phyloP scores from a whole-genome alignment of 1,140 invertebrate species.

The Eupristina koningsbergeri region DNA sequence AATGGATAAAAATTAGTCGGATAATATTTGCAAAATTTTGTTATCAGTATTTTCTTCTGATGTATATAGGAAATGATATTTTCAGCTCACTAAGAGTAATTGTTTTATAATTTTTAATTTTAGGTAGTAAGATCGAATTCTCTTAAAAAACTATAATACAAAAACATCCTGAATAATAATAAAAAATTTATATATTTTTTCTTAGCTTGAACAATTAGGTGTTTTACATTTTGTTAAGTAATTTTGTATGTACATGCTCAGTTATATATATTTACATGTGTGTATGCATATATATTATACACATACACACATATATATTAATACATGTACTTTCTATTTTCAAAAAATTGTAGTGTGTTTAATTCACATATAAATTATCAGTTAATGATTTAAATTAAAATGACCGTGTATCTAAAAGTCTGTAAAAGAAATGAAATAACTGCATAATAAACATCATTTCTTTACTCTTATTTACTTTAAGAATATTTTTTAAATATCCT shows the following conservation, averaged over 20 bases:
- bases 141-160: slow-evolving; percentile 1
- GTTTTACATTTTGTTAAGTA: slow-evolving; percentile 41
- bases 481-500: not conserved
- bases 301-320: not conserved
- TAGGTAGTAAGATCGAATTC: slow-evolving; percentile 10
- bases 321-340: slow-evolving; percentile 29
- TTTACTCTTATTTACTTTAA: slow-evolving; percentile 21
- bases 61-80: slow-evolving; percentile 37
- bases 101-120: slow-evolving; percentile 17
- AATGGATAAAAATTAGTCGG: slow-evolving; percentile 16
- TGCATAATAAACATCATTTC: slow-evolving; percentile 44
- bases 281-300: not conserved
- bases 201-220: slow-evolving; percentile 31
- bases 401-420: slow-evolving; percentile 31
- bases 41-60: slow-evolving; percentile 39
- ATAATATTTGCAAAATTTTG: slow-evolving; percentile 28
- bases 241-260: not conserved
- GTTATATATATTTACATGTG: not conserved
- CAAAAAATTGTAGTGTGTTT: slow-evolving; percentile 31
- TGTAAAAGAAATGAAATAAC: slow-evolving; percentile 36
- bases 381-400: slow-evolving; percentile 6
- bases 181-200: slow-evolving; percentile 31
- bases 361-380: slow-evolving; percentile 19
- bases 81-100: slow-evolving; percentile 12
- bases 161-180: slow-evolving; percentile 33